A percentile compares a stretch with the other conserved stretches of the same genome.
Conservation (phyloP, 2,888 invertebrate genomes). For the Papilio elwesi region DNA sequence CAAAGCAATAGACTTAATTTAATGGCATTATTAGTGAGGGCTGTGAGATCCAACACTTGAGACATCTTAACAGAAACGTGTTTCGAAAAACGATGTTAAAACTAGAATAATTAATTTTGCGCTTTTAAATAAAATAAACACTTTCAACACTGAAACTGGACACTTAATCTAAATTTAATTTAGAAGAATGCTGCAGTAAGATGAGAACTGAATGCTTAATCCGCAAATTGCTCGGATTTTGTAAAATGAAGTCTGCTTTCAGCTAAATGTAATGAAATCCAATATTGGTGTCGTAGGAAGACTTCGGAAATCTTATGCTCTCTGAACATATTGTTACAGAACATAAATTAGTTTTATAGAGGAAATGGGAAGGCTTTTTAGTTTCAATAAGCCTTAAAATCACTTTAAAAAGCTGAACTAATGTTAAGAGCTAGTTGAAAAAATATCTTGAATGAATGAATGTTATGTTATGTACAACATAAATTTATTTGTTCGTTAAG, state of each 20-base stretch:
- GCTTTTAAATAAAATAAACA: background rate
- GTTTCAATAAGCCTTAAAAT: too few relatives aligned
- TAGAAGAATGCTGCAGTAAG: slow-evolving; percentile 24
- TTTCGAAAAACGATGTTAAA: background rate
- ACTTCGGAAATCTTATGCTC: background rate
- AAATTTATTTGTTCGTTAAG: slow-evolving; percentile 8
- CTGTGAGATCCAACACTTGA: too few relatives aligned
- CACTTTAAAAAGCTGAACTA: too few relatives aligned
- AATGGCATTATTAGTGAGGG: background rate
- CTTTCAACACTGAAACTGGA: slow-evolving; percentile 12
- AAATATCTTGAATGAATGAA: background rate
- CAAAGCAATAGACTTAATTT: too few relatives aligned
- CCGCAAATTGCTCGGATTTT: slow-evolving; percentile 35
- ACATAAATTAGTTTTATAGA: background rate
- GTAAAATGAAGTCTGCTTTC: slow-evolving; percentile 32
- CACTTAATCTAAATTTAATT: slow-evolving; percentile 29
- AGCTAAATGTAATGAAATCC: slow-evolving; percentile 31
- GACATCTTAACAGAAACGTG: background rate
- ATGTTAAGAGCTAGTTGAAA: too few relatives aligned
- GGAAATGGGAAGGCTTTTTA: too few relatives aligned
- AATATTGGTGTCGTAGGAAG: background rate
- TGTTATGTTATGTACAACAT: background rate
- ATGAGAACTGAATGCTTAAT: slow-evolving; percentile 32
- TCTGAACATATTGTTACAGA: background rate
- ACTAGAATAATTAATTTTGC: background rate